Evolutionary conservation across 2,113 vertebrate species (phyloP).

Genomic region (Solenodon paradoxus): DNA sequence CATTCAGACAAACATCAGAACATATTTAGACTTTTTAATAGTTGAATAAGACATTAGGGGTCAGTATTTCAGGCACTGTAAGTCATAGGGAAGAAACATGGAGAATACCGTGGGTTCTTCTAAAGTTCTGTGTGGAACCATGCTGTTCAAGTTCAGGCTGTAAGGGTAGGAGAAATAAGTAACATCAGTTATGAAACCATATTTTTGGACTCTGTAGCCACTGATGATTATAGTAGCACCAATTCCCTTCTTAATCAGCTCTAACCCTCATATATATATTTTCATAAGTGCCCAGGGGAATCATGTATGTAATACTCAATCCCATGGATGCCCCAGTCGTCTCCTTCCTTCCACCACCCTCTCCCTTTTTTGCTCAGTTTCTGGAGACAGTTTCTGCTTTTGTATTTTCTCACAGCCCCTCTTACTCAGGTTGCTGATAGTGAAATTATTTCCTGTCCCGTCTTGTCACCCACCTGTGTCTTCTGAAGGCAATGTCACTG

Average conservation of each 20-base stretch:
- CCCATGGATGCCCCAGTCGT: background rate
- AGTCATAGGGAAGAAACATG: background rate
- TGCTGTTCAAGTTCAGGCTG: background rate
- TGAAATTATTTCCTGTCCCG: background rate
- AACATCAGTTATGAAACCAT: background rate
- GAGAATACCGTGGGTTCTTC: background rate
- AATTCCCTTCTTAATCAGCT: background rate
- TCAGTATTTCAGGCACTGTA: background rate
- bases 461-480: background rate
- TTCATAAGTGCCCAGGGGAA: background rate
- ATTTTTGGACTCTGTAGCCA: background rate
- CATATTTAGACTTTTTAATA: background rate
- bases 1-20: background rate
- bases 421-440: background rate
- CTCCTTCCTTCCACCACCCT: background rate
- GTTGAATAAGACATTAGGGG: background rate
- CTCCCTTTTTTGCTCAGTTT: accelerated
- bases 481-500: background rate
- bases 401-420: background rate
- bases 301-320: background rate
- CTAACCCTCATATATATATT: background rate
- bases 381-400: background rate
- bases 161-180: background rate
- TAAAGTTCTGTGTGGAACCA: background rate
- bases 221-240: background rate